Percentiles rank a stretch among this genome's conserved stretches.
phyloP scores from a whole-genome alignment of 2,888 invertebrate species.

The Agapostemon virescens region DNA sequence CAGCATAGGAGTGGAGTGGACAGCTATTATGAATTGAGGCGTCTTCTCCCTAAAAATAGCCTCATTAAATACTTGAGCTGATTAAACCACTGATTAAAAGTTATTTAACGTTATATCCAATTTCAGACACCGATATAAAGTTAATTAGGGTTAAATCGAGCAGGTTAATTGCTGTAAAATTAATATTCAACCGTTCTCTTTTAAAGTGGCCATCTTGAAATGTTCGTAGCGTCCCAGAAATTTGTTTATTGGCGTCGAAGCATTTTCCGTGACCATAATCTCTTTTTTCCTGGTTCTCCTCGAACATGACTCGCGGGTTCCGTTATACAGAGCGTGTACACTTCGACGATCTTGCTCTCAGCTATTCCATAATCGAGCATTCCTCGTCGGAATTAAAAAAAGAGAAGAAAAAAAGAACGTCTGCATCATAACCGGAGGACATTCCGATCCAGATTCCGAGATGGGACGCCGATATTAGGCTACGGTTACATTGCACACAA shows the following conservation, averaged over 20 bases:
- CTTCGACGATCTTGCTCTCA: neutral
- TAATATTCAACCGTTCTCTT: no score
- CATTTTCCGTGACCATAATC: neutral
- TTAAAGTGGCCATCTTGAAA: no score
- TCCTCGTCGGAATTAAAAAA: neutral
- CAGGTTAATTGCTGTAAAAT: no score
- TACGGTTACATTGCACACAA: neutral
- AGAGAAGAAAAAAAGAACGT: neutral
- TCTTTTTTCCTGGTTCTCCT: neutral
- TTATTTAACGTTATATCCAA: no score
- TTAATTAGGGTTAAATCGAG: no score
- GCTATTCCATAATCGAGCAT: conserved; percentile 14
- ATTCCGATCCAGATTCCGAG: conserved; percentile 9
- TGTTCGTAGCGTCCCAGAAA: neutral
- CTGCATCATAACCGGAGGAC: conserved; percentile 17
- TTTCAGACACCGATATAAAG: no score
- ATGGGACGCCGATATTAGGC: conserved; percentile 39
- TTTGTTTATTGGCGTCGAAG: neutral
- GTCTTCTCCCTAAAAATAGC: no score
- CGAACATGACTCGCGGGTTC: neutral
- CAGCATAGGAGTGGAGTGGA: no score
- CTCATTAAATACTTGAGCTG: no score
- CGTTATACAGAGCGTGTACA: conserved; percentile 2
- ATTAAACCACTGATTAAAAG: no score
- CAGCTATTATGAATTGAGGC: no score